Conservation (phyloP, 2,113 vertebrate genomes). For the Paramormyrops kingsleyae region DNA sequence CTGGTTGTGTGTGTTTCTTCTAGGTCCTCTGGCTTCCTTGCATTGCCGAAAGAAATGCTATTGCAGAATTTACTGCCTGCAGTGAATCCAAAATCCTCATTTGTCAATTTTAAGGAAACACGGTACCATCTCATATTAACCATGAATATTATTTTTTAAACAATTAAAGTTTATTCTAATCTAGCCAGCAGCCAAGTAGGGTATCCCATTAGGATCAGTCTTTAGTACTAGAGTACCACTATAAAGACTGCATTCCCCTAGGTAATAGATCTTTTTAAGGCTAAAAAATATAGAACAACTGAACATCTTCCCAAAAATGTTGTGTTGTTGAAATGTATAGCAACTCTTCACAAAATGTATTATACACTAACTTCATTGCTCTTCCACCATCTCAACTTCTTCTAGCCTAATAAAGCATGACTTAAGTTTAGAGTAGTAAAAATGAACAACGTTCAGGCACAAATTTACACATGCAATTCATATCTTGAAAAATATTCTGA, state of each 20-base stretch:
- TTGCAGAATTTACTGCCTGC: neutral
- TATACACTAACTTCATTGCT: neutral
- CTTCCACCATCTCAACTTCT: neutral
- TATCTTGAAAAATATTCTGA: neutral
- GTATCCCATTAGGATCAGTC: neutral
- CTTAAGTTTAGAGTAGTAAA: neutral
- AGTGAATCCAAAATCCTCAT: neutral
- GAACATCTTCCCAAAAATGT: neutral
- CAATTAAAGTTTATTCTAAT: neutral
- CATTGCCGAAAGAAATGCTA: neutral
- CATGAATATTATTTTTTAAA: neutral
- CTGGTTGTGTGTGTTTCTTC: neutral
- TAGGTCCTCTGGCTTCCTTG: neutral
- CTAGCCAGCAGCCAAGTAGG: neutral
- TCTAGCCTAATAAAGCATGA: neutral
- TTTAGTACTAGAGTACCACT: neutral
- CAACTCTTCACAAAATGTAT: neutral
- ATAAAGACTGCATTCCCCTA: neutral
- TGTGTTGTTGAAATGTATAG: neutral
- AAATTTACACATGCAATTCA: neutral
- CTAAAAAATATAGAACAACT: neutral
- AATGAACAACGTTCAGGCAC: neutral
- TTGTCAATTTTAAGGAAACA: neutral
- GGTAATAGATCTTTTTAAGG: neutral
- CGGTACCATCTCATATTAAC: neutral